Conservation (phyloP, 2,797 vertebrate genomes). For the Chromobotia macracanthus region DNA sequence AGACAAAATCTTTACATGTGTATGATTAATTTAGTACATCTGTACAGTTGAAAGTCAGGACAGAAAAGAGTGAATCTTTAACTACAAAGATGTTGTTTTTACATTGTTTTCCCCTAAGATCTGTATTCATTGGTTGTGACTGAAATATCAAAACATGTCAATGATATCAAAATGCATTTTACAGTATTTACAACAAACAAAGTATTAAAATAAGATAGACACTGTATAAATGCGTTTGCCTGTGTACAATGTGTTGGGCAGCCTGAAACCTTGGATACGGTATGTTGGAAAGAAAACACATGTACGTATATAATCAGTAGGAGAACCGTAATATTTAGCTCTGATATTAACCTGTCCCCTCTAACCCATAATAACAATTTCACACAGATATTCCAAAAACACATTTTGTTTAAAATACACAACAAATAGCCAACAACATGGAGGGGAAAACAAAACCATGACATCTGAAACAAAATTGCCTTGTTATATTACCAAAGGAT, state of each 20-base stretch:
- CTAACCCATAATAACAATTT: slow-evolving; percentile 18
- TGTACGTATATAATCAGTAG: slow-evolving; percentile 19
- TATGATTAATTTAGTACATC: slow-evolving; percentile 39
- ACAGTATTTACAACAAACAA: slow-evolving; percentile 83
- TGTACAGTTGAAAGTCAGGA: slow-evolving; percentile 27
- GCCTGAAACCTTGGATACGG: slow-evolving; percentile 23
- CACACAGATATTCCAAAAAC: slow-evolving; percentile 24
- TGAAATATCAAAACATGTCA: slow-evolving; percentile 87
- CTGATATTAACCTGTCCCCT: slow-evolving; percentile 16
- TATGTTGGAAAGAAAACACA: neutral
- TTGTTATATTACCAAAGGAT: neutral
- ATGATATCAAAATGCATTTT: slow-evolving; percentile 90
- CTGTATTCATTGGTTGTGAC: slow-evolving; percentile 74
- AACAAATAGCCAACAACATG: neutral
- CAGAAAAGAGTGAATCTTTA: slow-evolving; percentile 25
- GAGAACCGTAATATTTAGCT: slow-evolving; percentile 28
- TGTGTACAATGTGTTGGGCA: slow-evolving; percentile 39
- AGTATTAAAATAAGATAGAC: slow-evolving; percentile 61
- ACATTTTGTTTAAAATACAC: slow-evolving; percentile 42
- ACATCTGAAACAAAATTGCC: neutral
- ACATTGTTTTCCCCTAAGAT: slow-evolving; percentile 44
- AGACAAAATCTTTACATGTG: slow-evolving; percentile 47
- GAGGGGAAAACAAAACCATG: neutral
- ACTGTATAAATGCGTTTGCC: slow-evolving; percentile 47
- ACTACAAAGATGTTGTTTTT: slow-evolving; percentile 50